These are phyloP conservation scores for Aphrocallistes beatrix DNA, from an alignment of 37 sponge, comb jelly and placozoan species.

Conservation along the genomic window DNA sequence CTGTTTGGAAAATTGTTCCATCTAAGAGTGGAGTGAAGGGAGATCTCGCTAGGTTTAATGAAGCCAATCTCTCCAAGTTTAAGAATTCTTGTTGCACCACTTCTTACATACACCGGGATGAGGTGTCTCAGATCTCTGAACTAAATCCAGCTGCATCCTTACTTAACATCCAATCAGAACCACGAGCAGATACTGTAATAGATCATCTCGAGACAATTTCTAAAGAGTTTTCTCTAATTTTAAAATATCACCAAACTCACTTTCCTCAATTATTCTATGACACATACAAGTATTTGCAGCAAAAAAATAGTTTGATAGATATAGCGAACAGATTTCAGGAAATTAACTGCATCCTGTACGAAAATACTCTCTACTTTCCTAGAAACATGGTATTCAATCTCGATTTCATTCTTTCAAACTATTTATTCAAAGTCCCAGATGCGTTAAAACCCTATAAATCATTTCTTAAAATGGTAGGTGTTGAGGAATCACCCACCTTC, in stretches of 20 bases:
- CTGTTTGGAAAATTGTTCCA: slow-evolving; percentile 7
- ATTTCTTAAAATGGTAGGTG: not conserved
- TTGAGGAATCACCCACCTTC: not conserved
- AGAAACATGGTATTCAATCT: not conserved
- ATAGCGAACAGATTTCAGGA: not conserved
- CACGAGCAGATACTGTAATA: not conserved
- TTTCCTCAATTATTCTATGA: not conserved
- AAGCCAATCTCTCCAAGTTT: not conserved
- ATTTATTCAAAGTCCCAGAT: not conserved
- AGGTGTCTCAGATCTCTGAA: not conserved
- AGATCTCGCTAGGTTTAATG: not conserved
- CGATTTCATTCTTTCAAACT: not conserved
- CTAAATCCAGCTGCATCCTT: not conserved
- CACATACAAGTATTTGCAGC: not conserved
- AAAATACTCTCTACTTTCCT: not conserved
- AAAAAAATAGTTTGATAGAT: not conserved
- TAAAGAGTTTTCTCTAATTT: not conserved
- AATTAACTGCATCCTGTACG: not conserved
- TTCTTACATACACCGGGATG: not conserved
- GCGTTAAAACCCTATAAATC: not conserved
- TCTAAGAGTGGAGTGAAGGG: not conserved
- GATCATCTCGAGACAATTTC: not conserved
- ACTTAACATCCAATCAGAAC: not conserved
- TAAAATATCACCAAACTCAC: not conserved
- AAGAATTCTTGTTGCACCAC: not conserved